phyloP scores from a whole-genome alignment of 2,113 vertebrate species.

The Tragelaphus buxtoni region DNA sequence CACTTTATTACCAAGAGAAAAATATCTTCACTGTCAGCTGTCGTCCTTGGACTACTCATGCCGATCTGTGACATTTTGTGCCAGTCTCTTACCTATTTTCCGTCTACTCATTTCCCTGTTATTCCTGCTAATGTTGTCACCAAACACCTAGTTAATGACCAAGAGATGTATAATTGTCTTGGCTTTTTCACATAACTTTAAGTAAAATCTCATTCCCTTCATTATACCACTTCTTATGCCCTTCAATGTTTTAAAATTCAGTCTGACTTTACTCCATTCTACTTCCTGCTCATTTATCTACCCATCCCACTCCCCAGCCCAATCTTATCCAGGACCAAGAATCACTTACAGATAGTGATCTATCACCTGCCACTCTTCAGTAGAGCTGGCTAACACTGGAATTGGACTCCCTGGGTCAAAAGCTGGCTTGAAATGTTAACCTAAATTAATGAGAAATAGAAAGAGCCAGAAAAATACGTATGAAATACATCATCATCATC shows the following conservation, averaged over 20 bases:
- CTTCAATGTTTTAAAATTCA: not conserved
- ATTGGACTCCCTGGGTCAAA: not conserved
- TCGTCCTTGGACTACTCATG: not conserved
- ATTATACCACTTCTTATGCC: not conserved
- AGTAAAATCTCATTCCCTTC: not conserved
- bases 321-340: not conserved
- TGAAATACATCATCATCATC: not conserved
- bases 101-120: not conserved
- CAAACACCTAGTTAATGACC: not conserved
- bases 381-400: not conserved
- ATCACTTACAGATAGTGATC: not conserved
- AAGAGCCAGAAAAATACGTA: not conserved
- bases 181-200: not conserved
- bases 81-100: not conserved
- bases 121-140: not conserved
- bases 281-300: not conserved
- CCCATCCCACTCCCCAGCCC: not conserved
- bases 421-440: not conserved
- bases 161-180: not conserved
- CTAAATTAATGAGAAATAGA: not conserved
- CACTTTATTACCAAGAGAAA: not conserved
- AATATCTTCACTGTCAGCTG: no score
- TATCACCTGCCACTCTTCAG: not conserved
- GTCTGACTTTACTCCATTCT: not conserved
- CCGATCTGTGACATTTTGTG: not conserved